Base-by-base conservation (phyloP, 2,888 invertebrate species). In the Ptilodon capucinus region DNA sequence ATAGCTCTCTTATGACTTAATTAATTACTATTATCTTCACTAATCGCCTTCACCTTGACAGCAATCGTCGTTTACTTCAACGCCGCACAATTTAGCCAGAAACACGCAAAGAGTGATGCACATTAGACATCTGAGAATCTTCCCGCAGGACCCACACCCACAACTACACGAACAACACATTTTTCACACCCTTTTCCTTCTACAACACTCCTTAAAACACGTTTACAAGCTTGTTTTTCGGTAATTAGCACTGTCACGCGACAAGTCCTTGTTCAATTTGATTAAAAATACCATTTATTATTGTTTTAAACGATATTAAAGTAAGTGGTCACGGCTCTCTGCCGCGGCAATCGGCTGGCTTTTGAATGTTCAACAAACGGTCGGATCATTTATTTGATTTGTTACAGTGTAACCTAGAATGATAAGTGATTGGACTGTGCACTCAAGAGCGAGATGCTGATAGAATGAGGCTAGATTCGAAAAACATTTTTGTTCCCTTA, bases 101-200 rank as follows among this genome's bases (percentile, higher is more conserved):
- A 80, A 86, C 25, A 84, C 84, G 11, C 80, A 81, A 0, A 81
- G 64, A 0, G 86, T 83, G 0, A 89, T 70, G 52, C 88, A 87
- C 0, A 86, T 51, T 0, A 88, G 61, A 48, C 88, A 88, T 30
- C 78, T 76, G 11, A 89, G 44, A 0, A 86, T 76, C 53, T 81
- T 81, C 0, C 87, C 84, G 41, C 86, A 87, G 0, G 74, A 54
- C 0, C 81, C 81, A 45, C 88, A 87, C 9, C 64, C 67, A 47
- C 87, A 86, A 5, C 60, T 71, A 38, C 85, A 86, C 1, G 69
- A 74, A 32, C 74, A 76, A 62, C 87, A 87, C 86, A 87, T 86
- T 14, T 67, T 16, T 28, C 42, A 40, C 38, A 18, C 43, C 48
- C 44, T 28, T 25, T 8, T 51, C 44, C 34, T 25, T 8, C 17